These are phyloP conservation scores for Calyptomena viridis DNA, from an alignment of 2,113 vertebrate species.

Conservation along the genomic window DNA sequence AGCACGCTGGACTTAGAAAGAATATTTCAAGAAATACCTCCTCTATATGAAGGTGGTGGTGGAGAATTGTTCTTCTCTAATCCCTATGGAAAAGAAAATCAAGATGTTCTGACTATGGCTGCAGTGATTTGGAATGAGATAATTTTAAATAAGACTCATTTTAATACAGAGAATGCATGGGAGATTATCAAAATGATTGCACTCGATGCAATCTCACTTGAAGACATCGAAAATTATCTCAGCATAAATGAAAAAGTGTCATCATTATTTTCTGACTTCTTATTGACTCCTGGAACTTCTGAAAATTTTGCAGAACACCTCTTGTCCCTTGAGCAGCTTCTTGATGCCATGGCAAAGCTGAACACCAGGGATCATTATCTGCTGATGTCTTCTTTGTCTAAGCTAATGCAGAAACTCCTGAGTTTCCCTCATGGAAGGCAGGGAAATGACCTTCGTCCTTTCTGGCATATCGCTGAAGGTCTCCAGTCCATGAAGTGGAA, in stretches of 20 bases:
- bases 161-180: slow-evolving; percentile 29
- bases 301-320: slow-evolving; percentile 20
- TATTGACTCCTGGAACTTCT: background rate
- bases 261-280: slow-evolving; percentile 39
- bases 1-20: background rate
- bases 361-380: background rate
- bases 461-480: slow-evolving; percentile 21
- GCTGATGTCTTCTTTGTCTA: slow-evolving; percentile 19
- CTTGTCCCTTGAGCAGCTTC: slow-evolving; percentile 7
- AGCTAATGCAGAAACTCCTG: background rate
- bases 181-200: slow-evolving; percentile 39
- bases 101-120: slow-evolving; percentile 17
- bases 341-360: background rate
- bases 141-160: slow-evolving; percentile 22
- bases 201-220: background rate
- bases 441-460: background rate
- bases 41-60: background rate
- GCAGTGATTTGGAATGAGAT: slow-evolving; percentile 31
- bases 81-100: background rate
- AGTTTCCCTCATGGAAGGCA: background rate
- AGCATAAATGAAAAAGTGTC: background rate
- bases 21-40: background rate
- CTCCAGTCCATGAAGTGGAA: slow-evolving; percentile 9
- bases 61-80: background rate
- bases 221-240: slow-evolving; percentile 26